These are phyloP conservation scores for Argentina silus DNA, from an alignment of 2,797 vertebrate genomes.

Conservation along the genomic window DNA sequence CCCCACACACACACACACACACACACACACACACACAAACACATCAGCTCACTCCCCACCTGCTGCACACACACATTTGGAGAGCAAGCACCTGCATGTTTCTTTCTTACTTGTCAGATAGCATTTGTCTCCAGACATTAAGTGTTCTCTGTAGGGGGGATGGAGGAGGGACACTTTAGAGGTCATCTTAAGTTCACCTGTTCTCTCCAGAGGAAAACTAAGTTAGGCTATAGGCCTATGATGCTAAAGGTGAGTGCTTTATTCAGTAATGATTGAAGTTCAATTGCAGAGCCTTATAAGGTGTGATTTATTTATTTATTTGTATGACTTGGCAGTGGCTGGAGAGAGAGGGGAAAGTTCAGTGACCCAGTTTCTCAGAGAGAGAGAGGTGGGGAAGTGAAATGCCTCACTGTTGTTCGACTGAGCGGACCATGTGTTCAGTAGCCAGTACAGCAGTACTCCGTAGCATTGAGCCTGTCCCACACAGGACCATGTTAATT, in stretches of 20 bases:
- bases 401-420: conserved; percentile 43
- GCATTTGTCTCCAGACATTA: not conserved
- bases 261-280: no score
- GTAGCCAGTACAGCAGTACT: not conserved
- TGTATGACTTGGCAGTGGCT: not conserved
- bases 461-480: conserved; percentile 12
- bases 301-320: not conserved
- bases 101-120: not conserved
- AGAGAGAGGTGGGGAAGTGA: conserved; percentile 27
- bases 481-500: conserved; percentile 17
- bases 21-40: not conserved
- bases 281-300: no score
- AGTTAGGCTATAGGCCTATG: no score
- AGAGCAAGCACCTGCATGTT: not conserved
- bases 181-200: no score
- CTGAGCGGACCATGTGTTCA: conserved; percentile 41
- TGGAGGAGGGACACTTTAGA: no score
- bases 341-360: conserved; percentile 6
- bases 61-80: not conserved
- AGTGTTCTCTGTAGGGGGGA: not conserved
- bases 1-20: no score
- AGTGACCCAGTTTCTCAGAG: conserved; percentile 12
- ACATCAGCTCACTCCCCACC: not conserved
- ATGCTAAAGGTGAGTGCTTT: no score
- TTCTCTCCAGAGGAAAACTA: no score